These are phyloP conservation scores for Eurois occulta DNA, from an alignment of 2,888 invertebrate genomes.

Conservation along the genomic window DNA sequence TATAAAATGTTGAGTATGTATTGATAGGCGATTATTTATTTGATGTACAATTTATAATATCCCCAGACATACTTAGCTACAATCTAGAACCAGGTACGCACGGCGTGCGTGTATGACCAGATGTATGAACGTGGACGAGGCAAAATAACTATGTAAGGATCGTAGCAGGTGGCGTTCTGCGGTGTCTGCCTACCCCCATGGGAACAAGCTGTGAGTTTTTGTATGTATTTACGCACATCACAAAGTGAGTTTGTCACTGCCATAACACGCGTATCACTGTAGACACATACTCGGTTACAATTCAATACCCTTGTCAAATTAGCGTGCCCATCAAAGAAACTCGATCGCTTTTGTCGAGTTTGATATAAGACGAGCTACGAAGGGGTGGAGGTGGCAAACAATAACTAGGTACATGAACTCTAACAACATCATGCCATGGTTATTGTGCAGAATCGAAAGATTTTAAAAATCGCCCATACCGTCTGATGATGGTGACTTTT, in stretches of 20 bases:
- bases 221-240: constrained; percentile 4
- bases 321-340: constrained; percentile 64
- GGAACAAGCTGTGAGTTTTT: too few species aligned
- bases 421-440: not conserved
- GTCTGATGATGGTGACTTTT: too few species aligned
- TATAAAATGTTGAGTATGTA: too few species aligned
- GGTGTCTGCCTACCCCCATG: too few species aligned
- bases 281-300: constrained; percentile 50
- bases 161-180: too few species aligned
- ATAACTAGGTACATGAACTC: not conserved
- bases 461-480: too few species aligned
- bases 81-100: not conserved
- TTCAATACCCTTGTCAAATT: constrained; percentile 68
- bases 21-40: too few species aligned
- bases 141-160: too few species aligned
- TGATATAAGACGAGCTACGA: constrained; percentile 16
- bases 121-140: too few species aligned
- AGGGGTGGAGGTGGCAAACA: constrained; percentile 28
- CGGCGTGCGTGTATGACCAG: too few species aligned
- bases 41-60: too few species aligned
- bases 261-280: constrained; percentile 10
- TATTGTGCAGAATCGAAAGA: not conserved
- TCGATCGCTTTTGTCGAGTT: constrained; percentile 59
- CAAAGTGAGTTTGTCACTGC: constrained; percentile 8
- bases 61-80: too few species aligned